Evolutionary conservation across 2,113 vertebrate genomes (phyloP).

Genomic region (Cryptomyrus ogoouensis): DNA sequence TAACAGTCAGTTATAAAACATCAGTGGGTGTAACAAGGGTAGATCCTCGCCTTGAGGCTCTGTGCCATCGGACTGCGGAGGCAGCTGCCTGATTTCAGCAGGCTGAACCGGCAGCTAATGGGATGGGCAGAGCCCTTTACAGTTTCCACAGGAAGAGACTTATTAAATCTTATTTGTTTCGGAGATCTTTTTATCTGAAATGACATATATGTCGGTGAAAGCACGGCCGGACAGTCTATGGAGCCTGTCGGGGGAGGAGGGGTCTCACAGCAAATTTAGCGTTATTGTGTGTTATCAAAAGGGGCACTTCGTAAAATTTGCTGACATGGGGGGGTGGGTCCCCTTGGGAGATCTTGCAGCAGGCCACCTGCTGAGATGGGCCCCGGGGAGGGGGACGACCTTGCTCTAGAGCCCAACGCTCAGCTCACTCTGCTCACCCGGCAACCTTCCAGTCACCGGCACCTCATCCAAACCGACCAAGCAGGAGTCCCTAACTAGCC

Average conservation of each 20-base stretch:
- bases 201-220: background rate
- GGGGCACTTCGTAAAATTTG: background rate
- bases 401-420: background rate
- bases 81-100: background rate
- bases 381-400: too few species aligned
- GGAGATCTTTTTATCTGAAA: background rate
- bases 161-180: background rate
- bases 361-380: background rate
- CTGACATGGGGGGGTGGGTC: background rate
- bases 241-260: background rate
- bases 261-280: background rate
- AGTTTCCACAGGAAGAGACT: background rate
- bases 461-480: background rate
- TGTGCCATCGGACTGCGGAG: background rate
- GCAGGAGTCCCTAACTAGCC: background rate
- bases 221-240: background rate
- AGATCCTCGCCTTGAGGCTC: background rate
- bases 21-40: background rate
- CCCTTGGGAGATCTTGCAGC: background rate
- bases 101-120: background rate
- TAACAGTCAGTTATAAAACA: background rate
- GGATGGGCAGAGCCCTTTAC: background rate
- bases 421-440: background rate
- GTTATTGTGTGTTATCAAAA: background rate
- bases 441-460: background rate